These are phyloP conservation scores for Rotaria sp. DNA, from an alignment of 2,888 invertebrate species.

Conservation along the genomic window DNA sequence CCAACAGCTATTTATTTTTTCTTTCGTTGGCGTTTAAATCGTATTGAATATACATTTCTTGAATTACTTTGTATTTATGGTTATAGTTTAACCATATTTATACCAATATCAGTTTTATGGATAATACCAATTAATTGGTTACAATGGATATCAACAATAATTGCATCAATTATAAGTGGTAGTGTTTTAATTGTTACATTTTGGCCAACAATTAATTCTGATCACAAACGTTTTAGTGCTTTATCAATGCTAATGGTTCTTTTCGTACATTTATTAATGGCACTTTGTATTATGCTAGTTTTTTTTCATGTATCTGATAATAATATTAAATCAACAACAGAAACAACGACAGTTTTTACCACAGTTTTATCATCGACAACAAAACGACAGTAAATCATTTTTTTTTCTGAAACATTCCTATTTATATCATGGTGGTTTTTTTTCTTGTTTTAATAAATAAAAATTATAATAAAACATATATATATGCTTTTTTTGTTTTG, in stretches of 20 bases:
- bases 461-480: not conserved
- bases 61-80: slow-evolving; percentile 88
- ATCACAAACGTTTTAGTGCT: slow-evolving; percentile 50
- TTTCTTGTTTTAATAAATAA: not conserved
- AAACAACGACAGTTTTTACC: not conserved
- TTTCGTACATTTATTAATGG: not conserved
- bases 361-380: not conserved
- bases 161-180: slow-evolving; percentile 76
- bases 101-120: slow-evolving; percentile 86
- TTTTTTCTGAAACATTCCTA: not conserved
- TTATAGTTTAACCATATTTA: slow-evolving; percentile 83
- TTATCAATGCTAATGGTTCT: not conserved
- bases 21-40: slow-evolving; percentile 69
- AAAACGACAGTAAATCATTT: too few relatives aligned
- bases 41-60: slow-evolving; percentile 61
- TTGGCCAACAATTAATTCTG: slow-evolving; percentile 64
- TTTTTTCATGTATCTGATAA: slow-evolving; percentile 18
- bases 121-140: slow-evolving; percentile 69
- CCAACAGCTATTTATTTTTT: slow-evolving; percentile 76
- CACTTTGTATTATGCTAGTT: not conserved
- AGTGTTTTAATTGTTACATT: slow-evolving; percentile 75
- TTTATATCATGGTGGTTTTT: not conserved
- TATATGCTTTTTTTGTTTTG: not conserved
- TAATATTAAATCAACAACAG: not conserved
- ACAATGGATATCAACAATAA: slow-evolving; percentile 76